These are phyloP conservation scores for Hoplias malabaricus DNA, from an alignment of 2,113 vertebrate genomes.

Conservation along the genomic window DNA sequence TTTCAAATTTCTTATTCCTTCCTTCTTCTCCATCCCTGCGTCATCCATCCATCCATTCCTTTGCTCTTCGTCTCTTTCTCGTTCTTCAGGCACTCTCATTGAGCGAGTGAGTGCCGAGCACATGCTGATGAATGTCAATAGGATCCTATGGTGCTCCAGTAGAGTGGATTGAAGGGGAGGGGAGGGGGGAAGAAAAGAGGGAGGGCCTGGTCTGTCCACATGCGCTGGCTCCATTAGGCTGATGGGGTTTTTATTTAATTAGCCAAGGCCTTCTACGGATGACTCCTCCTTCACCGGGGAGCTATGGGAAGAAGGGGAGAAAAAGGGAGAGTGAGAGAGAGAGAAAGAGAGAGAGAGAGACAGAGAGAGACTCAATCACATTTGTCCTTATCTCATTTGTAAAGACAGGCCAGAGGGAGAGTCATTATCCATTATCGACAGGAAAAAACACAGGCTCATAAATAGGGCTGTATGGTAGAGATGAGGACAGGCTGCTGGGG, in stretches of 20 bases:
- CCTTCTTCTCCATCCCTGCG: not conserved
- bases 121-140: slow-evolving; percentile 70
- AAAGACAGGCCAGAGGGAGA: slow-evolving; percentile 55
- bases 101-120: slow-evolving; percentile 26
- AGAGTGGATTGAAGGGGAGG: slow-evolving; percentile 52
- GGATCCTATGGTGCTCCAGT: slow-evolving; percentile 64
- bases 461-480: slow-evolving; percentile 52
- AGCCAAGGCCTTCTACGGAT: slow-evolving; percentile 52
- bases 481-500: slow-evolving; percentile 10
- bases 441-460: slow-evolving; percentile 64
- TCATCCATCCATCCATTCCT: not conserved
- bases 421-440: slow-evolving; percentile 62
- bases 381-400: slow-evolving; percentile 78
- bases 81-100: slow-evolving; percentile 55
- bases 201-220: slow-evolving; percentile 55
- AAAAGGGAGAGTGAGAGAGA: slow-evolving; percentile 14
- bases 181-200: slow-evolving; percentile 28
- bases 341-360: slow-evolving; percentile 18
- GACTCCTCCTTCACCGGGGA: slow-evolving; percentile 34
- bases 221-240: slow-evolving; percentile 72
- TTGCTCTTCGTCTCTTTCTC: not conserved
- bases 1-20: not conserved
- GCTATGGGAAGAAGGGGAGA: not conserved
- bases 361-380: slow-evolving; percentile 70
- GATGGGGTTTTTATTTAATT: slow-evolving; percentile 82